phyloP scores from a whole-genome alignment of 2,113 vertebrate species.

The Morone saxatilis region DNA sequence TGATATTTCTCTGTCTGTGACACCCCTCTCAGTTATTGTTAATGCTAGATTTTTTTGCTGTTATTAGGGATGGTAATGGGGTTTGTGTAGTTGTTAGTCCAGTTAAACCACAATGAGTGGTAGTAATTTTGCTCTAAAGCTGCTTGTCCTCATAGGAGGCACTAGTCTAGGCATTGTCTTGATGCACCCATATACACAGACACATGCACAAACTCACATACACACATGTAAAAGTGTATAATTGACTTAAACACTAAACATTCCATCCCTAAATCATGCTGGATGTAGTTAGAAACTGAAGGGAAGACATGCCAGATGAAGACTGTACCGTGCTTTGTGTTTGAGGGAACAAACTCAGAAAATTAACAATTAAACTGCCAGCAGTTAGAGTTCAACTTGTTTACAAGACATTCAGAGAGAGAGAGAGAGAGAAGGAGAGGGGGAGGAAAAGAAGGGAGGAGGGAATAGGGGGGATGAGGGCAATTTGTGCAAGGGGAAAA shows the following conservation, averaged over 20 bases:
- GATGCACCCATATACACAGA: conserved; percentile 2
- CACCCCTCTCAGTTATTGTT: neutral
- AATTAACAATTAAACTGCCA: conserved; percentile 88
- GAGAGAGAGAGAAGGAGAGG: conserved; percentile 41
- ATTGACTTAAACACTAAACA: conserved; percentile 65
- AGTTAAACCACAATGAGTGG: neutral
- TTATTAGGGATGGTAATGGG: neutral
- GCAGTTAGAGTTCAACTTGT: conserved; percentile 89
- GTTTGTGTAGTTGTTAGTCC: neutral
- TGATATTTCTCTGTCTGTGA: neutral
- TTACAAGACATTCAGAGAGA: conserved; percentile 82
- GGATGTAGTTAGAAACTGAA: conserved; percentile 26
- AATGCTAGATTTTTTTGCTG: neutral
- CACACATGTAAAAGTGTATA: conserved; percentile 44
- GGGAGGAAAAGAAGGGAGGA: conserved; percentile 49
- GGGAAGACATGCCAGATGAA: conserved; percentile 23
- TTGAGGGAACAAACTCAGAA: conserved; percentile 69
- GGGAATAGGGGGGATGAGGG: conserved; percentile 66
- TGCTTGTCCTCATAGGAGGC: neutral
- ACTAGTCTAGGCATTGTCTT: neutral
- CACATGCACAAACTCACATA: neutral
- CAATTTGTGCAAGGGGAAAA: conserved; percentile 76
- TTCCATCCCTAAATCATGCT: conserved; percentile 37
- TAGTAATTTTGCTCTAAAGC: neutral
- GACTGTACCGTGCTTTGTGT: conserved; percentile 73